Percentiles rank a stretch among this genome's conserved stretches.
phyloP scores from a whole-genome alignment of 2,888 invertebrate species.

The Thymelicus acteon region DNA sequence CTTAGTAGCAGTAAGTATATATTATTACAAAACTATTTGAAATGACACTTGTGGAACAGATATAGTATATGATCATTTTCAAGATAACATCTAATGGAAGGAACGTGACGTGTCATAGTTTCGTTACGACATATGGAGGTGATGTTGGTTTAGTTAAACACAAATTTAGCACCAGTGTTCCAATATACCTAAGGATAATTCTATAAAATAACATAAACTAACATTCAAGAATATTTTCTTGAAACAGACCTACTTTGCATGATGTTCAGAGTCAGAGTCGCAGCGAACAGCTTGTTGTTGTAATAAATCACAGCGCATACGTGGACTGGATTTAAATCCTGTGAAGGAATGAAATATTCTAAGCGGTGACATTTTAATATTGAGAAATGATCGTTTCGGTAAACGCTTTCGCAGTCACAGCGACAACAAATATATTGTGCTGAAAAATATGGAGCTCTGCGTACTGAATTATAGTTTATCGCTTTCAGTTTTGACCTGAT shows the following conservation, averaged over 20 bases:
- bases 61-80: no score
- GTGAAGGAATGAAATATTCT: constrained; percentile 4
- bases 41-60: no score
- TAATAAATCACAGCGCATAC: constrained; percentile 5
- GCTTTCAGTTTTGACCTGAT: constrained; percentile 1
- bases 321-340: constrained; percentile 7
- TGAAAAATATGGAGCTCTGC: constrained; percentile 4
- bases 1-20: no score
- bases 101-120: no score
- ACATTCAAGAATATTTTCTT: background rate
- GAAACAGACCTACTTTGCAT: background rate
- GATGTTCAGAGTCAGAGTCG: background rate
- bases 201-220: no score
- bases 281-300: background rate
- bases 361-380: constrained; percentile 15
- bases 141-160: no score
- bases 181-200: no score
- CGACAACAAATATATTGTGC: constrained; percentile 9
- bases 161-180: no score
- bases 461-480: constrained; percentile 9
- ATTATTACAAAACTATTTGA: no score
- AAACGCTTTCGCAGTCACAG: constrained; percentile 7
- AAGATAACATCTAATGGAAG: no score
- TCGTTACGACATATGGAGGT: no score
- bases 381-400: constrained; percentile 11